phyloP scores from a whole-genome alignment of 2,113 vertebrate species.

The Nematolebias whitei region DNA sequence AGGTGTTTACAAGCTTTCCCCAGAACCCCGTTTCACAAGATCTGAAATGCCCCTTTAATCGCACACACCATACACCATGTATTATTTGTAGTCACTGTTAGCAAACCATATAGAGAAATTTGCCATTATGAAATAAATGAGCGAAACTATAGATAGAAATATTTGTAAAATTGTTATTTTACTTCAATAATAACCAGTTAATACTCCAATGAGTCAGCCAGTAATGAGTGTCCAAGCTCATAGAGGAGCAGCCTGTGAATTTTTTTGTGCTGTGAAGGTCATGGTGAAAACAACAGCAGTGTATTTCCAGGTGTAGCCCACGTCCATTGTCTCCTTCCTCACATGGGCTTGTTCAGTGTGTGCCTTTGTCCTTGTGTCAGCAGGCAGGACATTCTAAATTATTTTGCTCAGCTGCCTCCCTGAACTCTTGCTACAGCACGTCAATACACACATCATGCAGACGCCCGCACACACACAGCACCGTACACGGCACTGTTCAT shows the following conservation, averaged over 20 bases:
- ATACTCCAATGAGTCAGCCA: conserved; percentile 54
- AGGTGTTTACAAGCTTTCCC: neutral
- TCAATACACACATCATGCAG: conserved; percentile 80
- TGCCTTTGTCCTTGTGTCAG: conserved; percentile 86
- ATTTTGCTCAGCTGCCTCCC: conserved; percentile 85
- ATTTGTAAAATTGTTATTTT: conserved; percentile 48
- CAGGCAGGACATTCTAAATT: conserved; percentile 84
- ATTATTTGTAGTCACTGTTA: neutral
- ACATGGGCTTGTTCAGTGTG: conserved; percentile 76
- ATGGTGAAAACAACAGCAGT: conserved; percentile 78
- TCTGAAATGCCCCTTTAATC: conserved; percentile 2
- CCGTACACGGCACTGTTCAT: conserved; percentile 67
- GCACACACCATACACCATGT: conserved; percentile 33
- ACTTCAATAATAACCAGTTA: conserved; percentile 33
- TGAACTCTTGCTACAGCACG: conserved; percentile 84
- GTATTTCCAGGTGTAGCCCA: conserved; percentile 78
- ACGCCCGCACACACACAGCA: conserved; percentile 66
- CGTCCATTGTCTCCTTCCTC: conserved; percentile 78
- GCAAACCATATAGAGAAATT: conserved; percentile 3
- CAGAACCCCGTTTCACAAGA: neutral
- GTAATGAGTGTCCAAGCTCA: conserved; percentile 35
- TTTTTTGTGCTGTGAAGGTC: conserved; percentile 78
- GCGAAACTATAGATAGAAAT: conserved; percentile 4
- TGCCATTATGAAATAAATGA: neutral
- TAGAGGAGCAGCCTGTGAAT: conserved; percentile 60